These are phyloP conservation scores for Pristiophorus japonicus DNA, from an alignment of 2,113 vertebrate genomes.

Conservation along the genomic window DNA sequence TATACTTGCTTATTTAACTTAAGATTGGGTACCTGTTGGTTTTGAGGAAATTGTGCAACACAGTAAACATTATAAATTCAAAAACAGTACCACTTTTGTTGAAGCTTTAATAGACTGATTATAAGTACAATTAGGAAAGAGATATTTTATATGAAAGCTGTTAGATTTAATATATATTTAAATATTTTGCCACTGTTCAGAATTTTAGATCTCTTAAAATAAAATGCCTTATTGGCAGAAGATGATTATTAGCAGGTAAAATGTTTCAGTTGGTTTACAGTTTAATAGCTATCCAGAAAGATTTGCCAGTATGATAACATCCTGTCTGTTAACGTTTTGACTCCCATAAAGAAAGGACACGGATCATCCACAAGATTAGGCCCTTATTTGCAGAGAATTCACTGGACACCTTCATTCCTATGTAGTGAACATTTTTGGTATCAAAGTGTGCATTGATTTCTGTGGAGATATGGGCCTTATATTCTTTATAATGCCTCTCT, in stretches of 20 bases:
- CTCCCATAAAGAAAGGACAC: not conserved
- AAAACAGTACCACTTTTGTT: not conserved
- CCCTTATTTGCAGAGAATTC: slow-evolving; percentile 16
- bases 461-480: not conserved
- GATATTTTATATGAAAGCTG: not conserved
- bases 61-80: not conserved
- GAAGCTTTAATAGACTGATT: not conserved
- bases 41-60: not conserved
- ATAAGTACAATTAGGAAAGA: not conserved
- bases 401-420: not conserved
- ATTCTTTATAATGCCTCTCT: not conserved
- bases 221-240: not conserved
- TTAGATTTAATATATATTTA: slow-evolving; percentile 9
- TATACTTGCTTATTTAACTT: not conserved
- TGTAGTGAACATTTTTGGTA: no score
- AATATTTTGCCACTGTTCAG: not conserved
- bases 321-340: slow-evolving; percentile 21
- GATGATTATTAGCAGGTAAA: not conserved
- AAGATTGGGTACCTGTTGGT: not conserved
- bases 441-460: slow-evolving; percentile 4
- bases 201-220: not conserved
- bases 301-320: slow-evolving; percentile 5
- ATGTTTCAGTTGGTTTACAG: not conserved
- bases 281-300: not conserved
- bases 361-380: not conserved